Base-by-base conservation (phyloP, 2,888 invertebrate genomes). In the Andrena hattorfiana region DNA sequence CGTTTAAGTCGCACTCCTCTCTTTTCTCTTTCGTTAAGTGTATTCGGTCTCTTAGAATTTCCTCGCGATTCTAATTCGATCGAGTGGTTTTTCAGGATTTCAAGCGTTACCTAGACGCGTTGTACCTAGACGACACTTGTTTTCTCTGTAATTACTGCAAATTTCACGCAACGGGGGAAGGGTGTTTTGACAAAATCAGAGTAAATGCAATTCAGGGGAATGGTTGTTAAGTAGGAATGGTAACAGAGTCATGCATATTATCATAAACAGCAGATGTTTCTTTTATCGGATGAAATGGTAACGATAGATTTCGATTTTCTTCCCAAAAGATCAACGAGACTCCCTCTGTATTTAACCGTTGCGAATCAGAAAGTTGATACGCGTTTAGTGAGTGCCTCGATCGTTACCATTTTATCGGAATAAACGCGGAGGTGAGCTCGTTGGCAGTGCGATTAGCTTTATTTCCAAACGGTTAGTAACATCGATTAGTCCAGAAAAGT, bases 401-500 rank as follows among this genome's bases (percentile, higher is more conserved):
- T 72, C 76, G 71, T 73, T 73, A 54, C 20, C 13, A 32, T 30
- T 71, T 81, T 51, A 6, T 48, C 10, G 2, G 23, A 5, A 13
- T 8, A 48, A 7, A 42, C 28, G 20, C n/a, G 23, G 28, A 56
- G 16, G 16, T 26, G 28, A 3, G n/a, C 42, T n/a, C 3, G n/a
- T 5, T 26, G 3, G 23, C n/a, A 13, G 49, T 48, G 35, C 2
- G 35, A 74, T 78, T 78, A 73, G 59, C 56, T 63, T 68, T 56
- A 77, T 72, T 54, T 3, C n/a, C 20, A n/a, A 28, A 16, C 28
- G 30, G 83, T 87, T 87, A 87, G 81, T 85, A 78, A 72, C 72
- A 69, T 74, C 7, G 1, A 59, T 86, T 85, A 85, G 69, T 77
- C 23, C 51, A 30, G 69, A 66, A 60, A 81, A 59, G 35, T 8